Base-by-base conservation (phyloP, 2,113 vertebrate species). In the Entelurus aequoreus region DNA sequence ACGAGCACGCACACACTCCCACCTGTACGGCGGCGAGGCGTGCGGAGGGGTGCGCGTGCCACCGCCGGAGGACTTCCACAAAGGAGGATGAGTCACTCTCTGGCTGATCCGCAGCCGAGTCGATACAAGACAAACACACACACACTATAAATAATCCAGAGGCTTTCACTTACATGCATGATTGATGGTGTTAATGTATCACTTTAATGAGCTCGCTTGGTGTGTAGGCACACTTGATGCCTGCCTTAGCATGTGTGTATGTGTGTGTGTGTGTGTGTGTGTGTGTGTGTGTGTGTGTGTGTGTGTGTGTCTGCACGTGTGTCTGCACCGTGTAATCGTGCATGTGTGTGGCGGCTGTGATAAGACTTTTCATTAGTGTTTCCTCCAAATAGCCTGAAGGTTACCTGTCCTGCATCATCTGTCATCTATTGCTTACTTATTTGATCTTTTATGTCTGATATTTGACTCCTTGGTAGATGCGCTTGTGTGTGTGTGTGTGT, bases 51-150 rank as follows among this genome's bases (percentile, higher is more conserved):
- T 65, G 58, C 62, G 56, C 50, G 48, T 50, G 66, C 54, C 63
- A 61, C 60, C 54, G 44, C 62, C 66, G 72, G 42, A 73, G 69
- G 60, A 60, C 63, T 68, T 63, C 49, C 55, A 76, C 75, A 67
- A 52, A 73, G 59, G 60, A 76, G 74, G 76, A 84, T 83, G 81
- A 87, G 79, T 87, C 86, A 88, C 81, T 83, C 74, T 75, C 71
- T 70, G 74, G 67, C 75, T 72, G 74, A 81, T 64, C 80, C 63
- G 73, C 79, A 83, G 81, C 76, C 68, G 62, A 53, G 72, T 84
- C 77, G 68, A 78, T 80, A 69, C 65, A 59, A 65, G 74, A 76
- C 72, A 73, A 12, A 69, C 35, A 55, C 66, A 50, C 50, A 75
- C 54, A 69, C 60, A 71, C 66, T 49, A 66, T 56, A 60, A 62